Conservation (phyloP, 2,797 vertebrate genomes). For the Poliocrania exsul region DNA sequence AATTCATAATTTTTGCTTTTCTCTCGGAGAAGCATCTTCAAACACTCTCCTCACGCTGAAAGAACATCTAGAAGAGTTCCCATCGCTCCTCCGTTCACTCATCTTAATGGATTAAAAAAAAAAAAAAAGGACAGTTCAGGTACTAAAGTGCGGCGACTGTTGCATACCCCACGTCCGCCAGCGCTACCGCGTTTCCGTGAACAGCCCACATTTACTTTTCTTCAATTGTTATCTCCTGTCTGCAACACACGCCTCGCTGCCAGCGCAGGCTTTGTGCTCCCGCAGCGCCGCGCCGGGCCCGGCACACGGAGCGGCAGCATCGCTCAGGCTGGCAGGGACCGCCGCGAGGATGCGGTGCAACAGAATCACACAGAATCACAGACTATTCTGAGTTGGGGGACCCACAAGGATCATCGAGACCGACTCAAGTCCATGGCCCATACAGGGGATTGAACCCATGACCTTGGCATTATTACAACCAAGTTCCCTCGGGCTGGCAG, state of each 20-base stretch:
- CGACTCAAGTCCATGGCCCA: too few species aligned
- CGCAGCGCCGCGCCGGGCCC: too few species aligned
- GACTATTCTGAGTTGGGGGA: too few species aligned
- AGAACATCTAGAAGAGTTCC: accelerated
- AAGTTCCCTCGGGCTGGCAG: too few species aligned
- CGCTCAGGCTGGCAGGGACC: background rate
- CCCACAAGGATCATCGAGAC: too few species aligned
- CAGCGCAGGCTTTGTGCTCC: background rate
- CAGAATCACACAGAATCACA: too few species aligned
- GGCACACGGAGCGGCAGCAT: background rate
- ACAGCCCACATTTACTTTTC: background rate
- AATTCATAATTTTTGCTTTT: too few species aligned
- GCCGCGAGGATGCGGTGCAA: too few species aligned
- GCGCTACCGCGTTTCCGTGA: background rate
- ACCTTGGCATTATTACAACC: too few species aligned
- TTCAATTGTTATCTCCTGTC: accelerated
- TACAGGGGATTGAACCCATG: too few species aligned
- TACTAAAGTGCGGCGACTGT: background rate
- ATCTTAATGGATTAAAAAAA: background rate
- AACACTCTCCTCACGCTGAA: background rate
- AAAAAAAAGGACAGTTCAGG: background rate
- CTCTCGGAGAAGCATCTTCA: background rate
- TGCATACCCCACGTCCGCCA: background rate
- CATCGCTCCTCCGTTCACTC: background rate
- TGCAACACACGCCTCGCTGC: background rate